Conservation (phyloP, 2,888 invertebrate genomes). For the Andricus quercusramuli region DNA sequence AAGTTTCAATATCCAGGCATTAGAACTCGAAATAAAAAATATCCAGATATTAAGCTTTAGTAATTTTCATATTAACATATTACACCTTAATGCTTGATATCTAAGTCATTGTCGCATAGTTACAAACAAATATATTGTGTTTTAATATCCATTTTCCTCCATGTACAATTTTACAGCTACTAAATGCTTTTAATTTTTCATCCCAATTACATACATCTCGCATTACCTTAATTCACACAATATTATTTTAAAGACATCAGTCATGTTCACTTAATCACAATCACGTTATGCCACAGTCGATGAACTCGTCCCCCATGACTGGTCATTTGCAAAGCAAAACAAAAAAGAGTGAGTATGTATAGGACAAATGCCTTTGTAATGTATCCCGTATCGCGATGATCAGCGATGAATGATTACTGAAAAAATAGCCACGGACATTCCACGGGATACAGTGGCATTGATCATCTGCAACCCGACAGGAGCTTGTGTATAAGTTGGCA, state of each 20-base stretch:
- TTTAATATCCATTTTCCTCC: too few species aligned
- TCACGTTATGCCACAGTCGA: conserved; percentile 34
- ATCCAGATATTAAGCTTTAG: too few species aligned
- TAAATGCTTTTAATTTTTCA: too few species aligned
- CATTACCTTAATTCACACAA: too few species aligned
- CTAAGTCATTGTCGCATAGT: too few species aligned
- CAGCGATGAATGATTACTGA: conserved; percentile 36
- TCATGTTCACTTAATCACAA: conserved; percentile 39
- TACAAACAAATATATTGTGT: too few species aligned
- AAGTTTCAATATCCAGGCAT: too few species aligned
- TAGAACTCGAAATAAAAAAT: too few species aligned
- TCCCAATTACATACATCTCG: too few species aligned
- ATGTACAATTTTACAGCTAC: too few species aligned
- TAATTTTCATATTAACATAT: too few species aligned
- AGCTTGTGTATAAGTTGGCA: conserved; percentile 38
- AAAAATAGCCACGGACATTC: conserved; percentile 32
- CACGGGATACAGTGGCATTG: conserved; percentile 32
- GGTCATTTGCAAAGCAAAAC: neutral
- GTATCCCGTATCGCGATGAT: conserved; percentile 35
- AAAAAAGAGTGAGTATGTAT: neutral
- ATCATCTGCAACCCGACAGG: conserved; percentile 31
- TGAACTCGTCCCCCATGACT: conserved; percentile 40
- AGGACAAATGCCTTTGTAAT: conserved; percentile 38
- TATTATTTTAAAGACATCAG: neutral
- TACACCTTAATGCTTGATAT: too few species aligned